phyloP scores from a whole-genome alignment of 2,797 vertebrate species.

The Phrynocephalus forsythii region DNA sequence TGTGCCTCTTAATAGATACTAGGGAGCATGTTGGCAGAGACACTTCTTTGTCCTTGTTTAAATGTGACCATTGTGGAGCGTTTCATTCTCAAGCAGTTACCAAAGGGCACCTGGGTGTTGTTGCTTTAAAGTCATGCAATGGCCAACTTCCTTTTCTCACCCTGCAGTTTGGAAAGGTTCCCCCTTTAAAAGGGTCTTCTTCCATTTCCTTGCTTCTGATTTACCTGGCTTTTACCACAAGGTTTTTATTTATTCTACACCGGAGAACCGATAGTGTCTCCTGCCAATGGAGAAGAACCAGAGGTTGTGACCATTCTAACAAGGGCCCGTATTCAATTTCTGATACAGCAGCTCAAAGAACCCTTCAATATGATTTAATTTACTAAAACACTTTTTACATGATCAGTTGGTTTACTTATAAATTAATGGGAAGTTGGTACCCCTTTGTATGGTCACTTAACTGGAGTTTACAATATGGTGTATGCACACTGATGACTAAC shows the following conservation, averaged over 20 bases:
- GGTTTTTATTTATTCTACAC: neutral
- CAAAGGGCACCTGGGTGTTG: neutral
- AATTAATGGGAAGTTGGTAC: neutral
- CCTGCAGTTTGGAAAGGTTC: neutral
- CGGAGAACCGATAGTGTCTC: neutral
- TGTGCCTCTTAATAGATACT: constrained; percentile 4
- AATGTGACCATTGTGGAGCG: neutral
- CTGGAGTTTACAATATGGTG: neutral
- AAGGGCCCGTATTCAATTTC: neutral
- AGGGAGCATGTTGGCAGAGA: neutral
- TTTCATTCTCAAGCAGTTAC: neutral
- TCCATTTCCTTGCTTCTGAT: neutral
- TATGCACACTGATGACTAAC: neutral
- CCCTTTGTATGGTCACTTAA: neutral
- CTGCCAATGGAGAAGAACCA: neutral
- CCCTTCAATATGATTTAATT: neutral
- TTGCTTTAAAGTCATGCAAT: neutral
- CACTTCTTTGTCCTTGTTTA: neutral
- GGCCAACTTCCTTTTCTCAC: neutral
- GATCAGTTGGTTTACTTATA: neutral
- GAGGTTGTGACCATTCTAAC: neutral
- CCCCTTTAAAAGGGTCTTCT: neutral
- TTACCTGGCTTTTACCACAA: neutral
- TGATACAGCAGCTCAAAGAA: neutral
- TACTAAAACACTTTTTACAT: neutral